Evolutionary conservation across 2,113 vertebrate genomes (phyloP).

Genomic region (Tamias sibiricus): DNA sequence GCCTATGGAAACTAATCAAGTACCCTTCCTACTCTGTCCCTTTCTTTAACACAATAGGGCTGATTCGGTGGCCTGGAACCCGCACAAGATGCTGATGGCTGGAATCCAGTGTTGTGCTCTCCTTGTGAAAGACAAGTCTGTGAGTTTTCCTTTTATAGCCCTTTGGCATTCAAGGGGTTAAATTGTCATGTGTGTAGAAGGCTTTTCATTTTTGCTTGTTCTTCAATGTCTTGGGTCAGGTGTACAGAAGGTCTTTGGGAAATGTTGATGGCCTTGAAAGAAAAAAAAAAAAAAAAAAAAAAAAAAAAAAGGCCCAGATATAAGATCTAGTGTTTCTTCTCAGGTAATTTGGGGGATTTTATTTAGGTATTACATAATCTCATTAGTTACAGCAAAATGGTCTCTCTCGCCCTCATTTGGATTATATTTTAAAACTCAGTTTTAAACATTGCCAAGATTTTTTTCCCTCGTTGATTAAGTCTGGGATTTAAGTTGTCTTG

Average conservation of each 20-base stretch:
- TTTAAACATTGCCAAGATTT: conserved; percentile 49
- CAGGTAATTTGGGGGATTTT: background rate
- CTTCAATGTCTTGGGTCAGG: background rate
- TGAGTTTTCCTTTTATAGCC: conserved; percentile 78
- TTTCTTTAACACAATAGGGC: conserved; percentile 82
- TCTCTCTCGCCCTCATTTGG: conserved; percentile 24
- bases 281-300: background rate
- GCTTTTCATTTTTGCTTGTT: background rate
- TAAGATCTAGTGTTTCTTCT: conserved; percentile 11
- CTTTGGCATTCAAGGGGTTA: accelerated
- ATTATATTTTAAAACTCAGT: conserved; percentile 65
- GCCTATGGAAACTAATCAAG: background rate
- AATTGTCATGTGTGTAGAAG: background rate
- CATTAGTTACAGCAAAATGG: conserved; percentile 23
- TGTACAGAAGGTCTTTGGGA: background rate
- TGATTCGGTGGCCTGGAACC: conserved; percentile 93
- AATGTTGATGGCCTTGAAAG: background rate
- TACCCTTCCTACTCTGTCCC: background rate
- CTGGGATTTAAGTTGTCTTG: conserved; percentile 66
- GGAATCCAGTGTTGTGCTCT: conserved; percentile 93
- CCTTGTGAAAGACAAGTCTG: conserved; percentile 90
- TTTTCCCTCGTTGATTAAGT: conserved; percentile 56
- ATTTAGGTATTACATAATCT: conserved; percentile 35
- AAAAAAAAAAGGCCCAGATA: background rate
- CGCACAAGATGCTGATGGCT: conserved; percentile 94